Evolutionary conservation across 2,888 invertebrate genomes (phyloP).

Genomic region (Gisinianus flammeolus): DNA sequence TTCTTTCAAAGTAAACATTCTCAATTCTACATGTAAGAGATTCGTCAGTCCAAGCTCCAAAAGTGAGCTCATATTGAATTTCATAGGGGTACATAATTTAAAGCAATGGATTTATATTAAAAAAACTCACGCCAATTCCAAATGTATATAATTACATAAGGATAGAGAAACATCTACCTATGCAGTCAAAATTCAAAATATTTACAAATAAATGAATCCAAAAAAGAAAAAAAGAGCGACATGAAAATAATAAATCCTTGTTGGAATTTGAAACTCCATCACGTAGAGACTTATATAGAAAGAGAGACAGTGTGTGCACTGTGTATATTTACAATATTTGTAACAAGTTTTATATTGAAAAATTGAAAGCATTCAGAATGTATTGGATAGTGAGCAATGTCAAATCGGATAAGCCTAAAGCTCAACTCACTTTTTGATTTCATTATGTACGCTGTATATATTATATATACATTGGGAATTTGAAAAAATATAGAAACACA

Average conservation of each 20-base stretch:
- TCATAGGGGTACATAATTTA: conserved; percentile 7
- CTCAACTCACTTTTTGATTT: background rate
- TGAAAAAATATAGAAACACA: background rate
- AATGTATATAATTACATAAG: too few relatives aligned
- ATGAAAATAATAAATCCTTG: background rate
- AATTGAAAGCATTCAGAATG: too few relatives aligned
- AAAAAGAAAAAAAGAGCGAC: background rate
- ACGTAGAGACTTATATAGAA: too few relatives aligned
- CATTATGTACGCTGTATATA: background rate
- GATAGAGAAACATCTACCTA: background rate
- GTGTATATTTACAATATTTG: too few relatives aligned
- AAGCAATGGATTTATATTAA: background rate
- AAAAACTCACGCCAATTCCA: background rate
- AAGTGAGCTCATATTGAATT: background rate
- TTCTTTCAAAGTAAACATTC: background rate
- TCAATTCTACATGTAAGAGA: background rate
- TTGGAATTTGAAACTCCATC: background rate
- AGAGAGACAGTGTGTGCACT: background rate
- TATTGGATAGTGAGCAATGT: background rate
- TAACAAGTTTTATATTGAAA: too few relatives aligned
- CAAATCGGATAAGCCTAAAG: background rate
- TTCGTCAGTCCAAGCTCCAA: background rate
- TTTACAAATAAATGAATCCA: background rate
- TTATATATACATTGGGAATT: background rate
- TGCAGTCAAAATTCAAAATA: background rate